phyloP scores from a whole-genome alignment of 2,113 vertebrate species.

The Poeciliopsis turrubarensis region DNA sequence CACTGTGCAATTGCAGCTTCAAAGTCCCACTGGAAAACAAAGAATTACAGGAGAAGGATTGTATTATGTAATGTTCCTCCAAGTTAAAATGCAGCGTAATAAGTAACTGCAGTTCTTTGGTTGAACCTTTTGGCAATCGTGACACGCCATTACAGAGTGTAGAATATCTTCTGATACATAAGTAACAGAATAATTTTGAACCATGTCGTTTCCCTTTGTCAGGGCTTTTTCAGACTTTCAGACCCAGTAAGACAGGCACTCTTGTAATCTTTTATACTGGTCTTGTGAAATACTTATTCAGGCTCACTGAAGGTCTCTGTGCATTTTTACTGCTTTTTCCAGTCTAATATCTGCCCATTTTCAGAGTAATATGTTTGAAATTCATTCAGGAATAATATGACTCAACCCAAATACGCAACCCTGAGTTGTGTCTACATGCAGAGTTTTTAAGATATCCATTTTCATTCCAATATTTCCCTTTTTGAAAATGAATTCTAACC shows the following conservation, averaged over 20 bases:
- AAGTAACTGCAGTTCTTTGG: conserved; percentile 1
- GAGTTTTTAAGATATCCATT: too few relatives aligned
- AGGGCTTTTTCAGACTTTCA: too few relatives aligned
- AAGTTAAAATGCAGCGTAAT: not conserved
- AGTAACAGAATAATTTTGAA: not conserved
- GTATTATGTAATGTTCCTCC: not conserved
- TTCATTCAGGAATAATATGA: not conserved
- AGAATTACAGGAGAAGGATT: not conserved
- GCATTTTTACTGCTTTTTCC: not conserved
- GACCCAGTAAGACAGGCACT: too few relatives aligned
- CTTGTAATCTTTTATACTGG: not conserved
- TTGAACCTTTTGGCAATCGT: not conserved
- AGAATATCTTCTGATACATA: not conserved
- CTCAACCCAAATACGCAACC: not conserved
- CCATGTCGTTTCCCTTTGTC: not conserved
- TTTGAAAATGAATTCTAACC: too few relatives aligned
- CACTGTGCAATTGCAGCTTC: conserved; percentile 72
- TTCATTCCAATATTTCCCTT: too few relatives aligned
- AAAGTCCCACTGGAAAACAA: conserved; percentile 79
- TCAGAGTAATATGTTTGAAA: not conserved
- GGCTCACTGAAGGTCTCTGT: not conserved
- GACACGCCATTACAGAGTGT: not conserved
- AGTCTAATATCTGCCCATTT: not conserved
- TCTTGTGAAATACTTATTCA: not conserved
- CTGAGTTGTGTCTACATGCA: too few relatives aligned